Evolutionary conservation across 2,113 vertebrate genomes (phyloP), one percentile per base, ranked within the genome.

Genomic region (Sterrhoptilus dennistouni): DNA sequence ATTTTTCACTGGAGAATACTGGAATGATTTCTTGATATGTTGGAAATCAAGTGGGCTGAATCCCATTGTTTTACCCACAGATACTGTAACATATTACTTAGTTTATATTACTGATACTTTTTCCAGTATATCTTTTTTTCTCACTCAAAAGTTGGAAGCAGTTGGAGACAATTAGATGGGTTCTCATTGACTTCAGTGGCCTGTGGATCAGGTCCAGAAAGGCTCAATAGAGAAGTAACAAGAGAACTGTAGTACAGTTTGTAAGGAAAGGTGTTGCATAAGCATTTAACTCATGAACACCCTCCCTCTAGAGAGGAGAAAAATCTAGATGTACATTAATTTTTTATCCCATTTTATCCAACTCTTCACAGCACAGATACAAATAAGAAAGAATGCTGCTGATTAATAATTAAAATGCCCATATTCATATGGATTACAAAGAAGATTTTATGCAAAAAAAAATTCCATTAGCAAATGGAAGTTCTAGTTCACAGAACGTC

Each of bases 391-490:
- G 40, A 42, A 92, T 89, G 59, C 31, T 70, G 72, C 70, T 68
- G 24, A 78, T 97, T 89, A 82, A 91, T 97, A 93, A 96, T 96
- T 91, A 76, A 95, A 96, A 96, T 23, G 25, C 14, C 38, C 56
- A 71, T 95, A 94, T 92, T 96, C 86, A 76, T 91, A 92, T 88
- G 69, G 54, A 59, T 84, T 71, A 47, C 61, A 92, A 83, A 60
- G 60, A 68, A 95, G 61, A 76, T 91, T 95, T 87, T 84, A 81
- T 87, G 68, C 40, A 71, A 91, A 95, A 92, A 91, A 95, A 64
- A 47, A 44, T 29, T 63, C 75, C 71, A 83, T 71, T 80, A 72
- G 79, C 65, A 89, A 90, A 56, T 88, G 72, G 83, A 93, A 79
- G 79, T 85, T 96, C 70, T 92, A 87, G 53, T 72, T 91, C 79